Conservation (phyloP, 2,888 invertebrate genomes). For the Neoscelio sp. region DNA sequence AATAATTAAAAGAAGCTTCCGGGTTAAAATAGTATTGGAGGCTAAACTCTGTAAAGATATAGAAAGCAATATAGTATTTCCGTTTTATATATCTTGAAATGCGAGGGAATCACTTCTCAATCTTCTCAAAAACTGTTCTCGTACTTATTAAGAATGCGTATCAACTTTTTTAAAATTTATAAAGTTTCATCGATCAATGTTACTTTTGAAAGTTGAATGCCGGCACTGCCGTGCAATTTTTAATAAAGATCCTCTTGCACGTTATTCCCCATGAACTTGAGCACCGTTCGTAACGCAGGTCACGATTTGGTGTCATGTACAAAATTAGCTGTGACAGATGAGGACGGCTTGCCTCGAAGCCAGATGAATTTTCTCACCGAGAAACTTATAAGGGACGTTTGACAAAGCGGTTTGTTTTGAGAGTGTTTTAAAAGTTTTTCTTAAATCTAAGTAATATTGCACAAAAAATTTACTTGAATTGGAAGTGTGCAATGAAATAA, state of each 20-base stretch:
- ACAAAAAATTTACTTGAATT: conserved; percentile 17
- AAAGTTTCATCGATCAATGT: conserved; percentile 13
- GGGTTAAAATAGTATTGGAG: too few species aligned
- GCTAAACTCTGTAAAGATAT: too few species aligned
- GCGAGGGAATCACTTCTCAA: too few species aligned
- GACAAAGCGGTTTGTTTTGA: conserved; percentile 25
- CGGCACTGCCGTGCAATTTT: conserved; percentile 7
- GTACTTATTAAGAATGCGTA: too few species aligned
- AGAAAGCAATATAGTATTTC: too few species aligned
- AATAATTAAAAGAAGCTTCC: too few species aligned
- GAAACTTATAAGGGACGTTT: conserved; percentile 9
- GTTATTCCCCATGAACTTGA: conserved; percentile 12
- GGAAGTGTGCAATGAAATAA: conserved; percentile 5
- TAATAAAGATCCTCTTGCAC: conserved; percentile 19
- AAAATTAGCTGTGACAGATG: conserved; percentile 28
- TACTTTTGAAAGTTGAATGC: conserved; percentile 7
- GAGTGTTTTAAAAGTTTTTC: conserved; percentile 12
- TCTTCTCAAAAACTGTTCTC: too few species aligned
- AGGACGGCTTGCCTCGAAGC: neutral
- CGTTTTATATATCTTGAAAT: too few species aligned
- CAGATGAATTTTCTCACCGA: conserved; percentile 14
- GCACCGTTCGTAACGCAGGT: conserved; percentile 5
- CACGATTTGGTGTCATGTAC: conserved; percentile 24
- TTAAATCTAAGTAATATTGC: neutral
- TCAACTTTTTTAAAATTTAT: conserved; percentile 9